phyloP scores from a whole-genome alignment of 53 echinoderm and acorn worm species.

The Temnopleurus reevesii region DNA sequence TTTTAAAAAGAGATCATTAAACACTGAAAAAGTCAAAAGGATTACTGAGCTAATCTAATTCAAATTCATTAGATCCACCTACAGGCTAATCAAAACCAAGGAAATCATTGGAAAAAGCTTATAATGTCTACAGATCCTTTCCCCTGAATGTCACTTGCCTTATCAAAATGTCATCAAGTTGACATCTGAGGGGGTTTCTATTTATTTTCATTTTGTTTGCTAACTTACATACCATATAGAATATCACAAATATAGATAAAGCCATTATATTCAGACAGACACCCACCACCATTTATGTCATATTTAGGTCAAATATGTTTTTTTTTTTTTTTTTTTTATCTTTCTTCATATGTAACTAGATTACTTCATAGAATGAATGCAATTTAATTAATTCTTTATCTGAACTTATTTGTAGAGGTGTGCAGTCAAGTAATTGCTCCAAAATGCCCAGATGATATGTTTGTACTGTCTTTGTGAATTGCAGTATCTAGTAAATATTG shows the following conservation, averaged over 20 bases:
- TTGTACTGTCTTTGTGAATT: no score
- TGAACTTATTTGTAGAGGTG: no score
- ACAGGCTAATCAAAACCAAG: background rate
- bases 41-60: background rate
- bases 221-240: no score
- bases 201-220: background rate
- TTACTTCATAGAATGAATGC: no score
- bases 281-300: background rate
- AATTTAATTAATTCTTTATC: no score
- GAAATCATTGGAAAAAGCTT: background rate
- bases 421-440: no score
- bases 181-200: background rate
- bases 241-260: no score
- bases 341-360: no score
- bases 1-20: background rate
- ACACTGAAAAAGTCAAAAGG: background rate
- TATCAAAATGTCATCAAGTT: background rate
- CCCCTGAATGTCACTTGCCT: background rate
- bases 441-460: no score
- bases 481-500: no score
- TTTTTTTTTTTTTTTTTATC: background rate
- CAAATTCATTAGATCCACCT: background rate
- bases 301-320: background rate
- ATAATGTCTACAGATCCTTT: background rate
- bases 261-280: background rate